These are phyloP conservation scores for Cenopis cana DNA, from an alignment of 2,888 invertebrate species.

Conservation along the genomic window DNA sequence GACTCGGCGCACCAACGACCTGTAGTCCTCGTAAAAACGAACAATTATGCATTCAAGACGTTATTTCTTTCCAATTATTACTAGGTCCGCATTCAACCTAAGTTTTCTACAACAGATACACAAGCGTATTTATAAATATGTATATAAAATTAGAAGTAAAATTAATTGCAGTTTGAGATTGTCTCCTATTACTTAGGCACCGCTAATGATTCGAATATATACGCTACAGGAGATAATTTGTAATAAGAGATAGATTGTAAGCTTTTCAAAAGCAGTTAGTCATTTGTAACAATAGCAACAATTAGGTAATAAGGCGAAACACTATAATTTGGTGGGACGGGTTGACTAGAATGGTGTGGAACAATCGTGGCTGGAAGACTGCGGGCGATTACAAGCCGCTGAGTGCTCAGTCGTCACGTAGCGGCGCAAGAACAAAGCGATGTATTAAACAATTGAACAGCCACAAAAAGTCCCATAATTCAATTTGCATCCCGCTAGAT, in stretches of 20 bases:
- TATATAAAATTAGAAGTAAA: not conserved
- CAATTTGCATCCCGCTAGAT: constrained; percentile 84
- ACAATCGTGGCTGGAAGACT: constrained; percentile 70
- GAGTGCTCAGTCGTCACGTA: constrained; percentile 81
- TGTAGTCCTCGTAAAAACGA: constrained; percentile 70
- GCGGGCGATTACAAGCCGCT: constrained; percentile 73
- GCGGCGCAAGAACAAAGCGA: constrained; percentile 79
- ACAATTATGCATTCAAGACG: constrained; percentile 70
- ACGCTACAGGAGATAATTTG: constrained; percentile 45
- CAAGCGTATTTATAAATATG: constrained; percentile 3
- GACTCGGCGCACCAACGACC: constrained; percentile 60
- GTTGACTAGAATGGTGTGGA: constrained; percentile 71
- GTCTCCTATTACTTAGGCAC: not conserved
- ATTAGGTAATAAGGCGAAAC: constrained; percentile 82
- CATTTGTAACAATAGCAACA: constrained; percentile 77
- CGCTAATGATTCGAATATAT: not conserved
- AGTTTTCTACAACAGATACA: constrained; percentile 3
- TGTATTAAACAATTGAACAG: constrained; percentile 78
- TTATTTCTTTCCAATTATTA: constrained; percentile 68
- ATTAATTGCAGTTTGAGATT: not conserved
- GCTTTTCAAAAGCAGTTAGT: constrained; percentile 57
- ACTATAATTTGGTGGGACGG: constrained; percentile 76
- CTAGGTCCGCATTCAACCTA: constrained; percentile 50
- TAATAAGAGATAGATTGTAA: constrained; percentile 56
- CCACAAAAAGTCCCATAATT: constrained; percentile 84